Percentiles rank a stretch among this genome's conserved stretches.
phyloP scores from a whole-genome alignment of 2,797 vertebrate genomes.

The Capromys pilorides region DNA sequence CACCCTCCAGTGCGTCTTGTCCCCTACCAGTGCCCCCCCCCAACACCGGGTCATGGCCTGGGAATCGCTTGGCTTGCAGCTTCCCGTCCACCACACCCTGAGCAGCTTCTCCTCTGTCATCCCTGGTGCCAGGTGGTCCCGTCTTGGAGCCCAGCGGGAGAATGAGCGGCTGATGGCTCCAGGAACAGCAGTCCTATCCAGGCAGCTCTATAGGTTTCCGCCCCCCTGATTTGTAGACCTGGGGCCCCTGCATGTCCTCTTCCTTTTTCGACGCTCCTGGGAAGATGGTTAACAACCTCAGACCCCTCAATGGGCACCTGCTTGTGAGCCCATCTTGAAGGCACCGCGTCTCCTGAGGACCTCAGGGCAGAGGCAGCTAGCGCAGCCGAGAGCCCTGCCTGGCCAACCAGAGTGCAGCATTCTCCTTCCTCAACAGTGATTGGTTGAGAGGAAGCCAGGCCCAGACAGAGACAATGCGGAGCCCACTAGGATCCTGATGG shows the following conservation, averaged over 20 bases:
- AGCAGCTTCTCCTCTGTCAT: not conserved
- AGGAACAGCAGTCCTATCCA: not conserved
- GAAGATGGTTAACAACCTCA: not conserved
- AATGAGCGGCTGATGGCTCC: not conserved
- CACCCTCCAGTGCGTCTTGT: not conserved
- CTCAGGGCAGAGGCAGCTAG: not conserved
- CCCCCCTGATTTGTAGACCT: not conserved
- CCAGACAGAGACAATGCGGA: too few relatives aligned
- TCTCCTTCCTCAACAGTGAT: not conserved
- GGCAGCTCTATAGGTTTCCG: not conserved
- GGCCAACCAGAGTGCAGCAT: not conserved
- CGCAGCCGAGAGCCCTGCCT: not conserved
- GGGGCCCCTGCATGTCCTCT: not conserved
- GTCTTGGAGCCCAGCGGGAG: not conserved
- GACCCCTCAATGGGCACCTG: not conserved
- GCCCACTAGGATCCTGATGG: too few relatives aligned
- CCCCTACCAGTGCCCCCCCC: too few relatives aligned
- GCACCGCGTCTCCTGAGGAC: not conserved
- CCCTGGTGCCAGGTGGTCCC: not conserved
- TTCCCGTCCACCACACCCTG: not conserved
- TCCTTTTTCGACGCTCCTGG: not conserved
- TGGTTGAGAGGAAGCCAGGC: not conserved
- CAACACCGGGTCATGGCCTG: not conserved
- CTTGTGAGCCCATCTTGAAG: not conserved
- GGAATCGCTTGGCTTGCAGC: not conserved